Percentiles rank a stretch among this genome's conserved stretches.
Evolutionary conservation across 2,113 vertebrate genomes (phyloP).

Genomic region (Spilogale gracilis): DNA sequence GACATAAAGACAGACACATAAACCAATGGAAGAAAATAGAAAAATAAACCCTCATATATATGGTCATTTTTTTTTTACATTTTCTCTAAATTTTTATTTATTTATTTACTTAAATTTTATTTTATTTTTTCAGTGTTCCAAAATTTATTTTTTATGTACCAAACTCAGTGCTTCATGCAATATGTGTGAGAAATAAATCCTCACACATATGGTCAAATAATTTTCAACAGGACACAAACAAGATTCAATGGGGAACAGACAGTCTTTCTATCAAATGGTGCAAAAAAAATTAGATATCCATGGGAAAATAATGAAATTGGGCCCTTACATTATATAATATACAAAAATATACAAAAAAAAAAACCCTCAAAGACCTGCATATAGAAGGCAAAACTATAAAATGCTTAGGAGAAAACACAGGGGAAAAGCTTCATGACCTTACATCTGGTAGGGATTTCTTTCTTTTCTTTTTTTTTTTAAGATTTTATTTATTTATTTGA

Average conservation of each 20-base stretch:
- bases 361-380: neutral
- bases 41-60: neutral
- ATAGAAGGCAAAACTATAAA: neutral
- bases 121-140: too few relatives aligned
- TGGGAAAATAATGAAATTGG: neutral
- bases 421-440: neutral
- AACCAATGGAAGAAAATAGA: neutral
- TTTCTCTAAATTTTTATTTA: too few relatives aligned
- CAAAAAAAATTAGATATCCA: neutral
- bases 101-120: too few relatives aligned
- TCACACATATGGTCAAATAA: neutral
- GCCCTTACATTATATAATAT: neutral
- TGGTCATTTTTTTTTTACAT: too few relatives aligned
- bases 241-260: too few relatives aligned
- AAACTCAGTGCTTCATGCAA: too few relatives aligned
- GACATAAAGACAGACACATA: neutral
- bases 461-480: too few relatives aligned
- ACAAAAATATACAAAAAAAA: neutral
- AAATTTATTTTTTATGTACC: too few relatives aligned
- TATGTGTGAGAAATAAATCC: neutral
- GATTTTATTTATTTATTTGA: too few relatives aligned
- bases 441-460: neutral
- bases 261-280: neutral
- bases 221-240: neutral
- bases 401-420: neutral